phyloP scores from a whole-genome alignment of 2,888 invertebrate species.

The Hypolimnas misippus region DNA sequence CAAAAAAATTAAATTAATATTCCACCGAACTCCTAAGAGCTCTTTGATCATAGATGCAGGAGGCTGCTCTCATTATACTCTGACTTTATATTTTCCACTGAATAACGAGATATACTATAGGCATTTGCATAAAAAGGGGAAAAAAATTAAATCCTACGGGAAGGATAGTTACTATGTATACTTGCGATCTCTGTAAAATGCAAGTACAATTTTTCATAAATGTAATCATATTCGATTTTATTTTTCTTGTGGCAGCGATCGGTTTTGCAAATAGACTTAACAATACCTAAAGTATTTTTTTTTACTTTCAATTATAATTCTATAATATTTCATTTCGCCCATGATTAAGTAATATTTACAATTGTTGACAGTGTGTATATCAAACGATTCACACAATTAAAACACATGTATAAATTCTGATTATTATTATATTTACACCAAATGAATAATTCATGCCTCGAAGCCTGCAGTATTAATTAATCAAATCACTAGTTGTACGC shows the following conservation, averaged over 20 bases:
- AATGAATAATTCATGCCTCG: slow-evolving; percentile 3
- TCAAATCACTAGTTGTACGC: slow-evolving; percentile 19
- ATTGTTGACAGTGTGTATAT: not conserved
- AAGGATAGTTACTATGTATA: not conserved
- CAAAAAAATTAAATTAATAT: slow-evolving; percentile 12
- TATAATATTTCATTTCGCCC: too few relatives aligned
- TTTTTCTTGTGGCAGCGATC: not conserved
- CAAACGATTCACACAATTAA: not conserved
- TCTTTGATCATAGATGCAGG: slow-evolving; percentile 36
- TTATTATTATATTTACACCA: not conserved
- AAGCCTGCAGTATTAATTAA: slow-evolving; percentile 26
- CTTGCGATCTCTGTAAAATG: not conserved
- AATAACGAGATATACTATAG: slow-evolving; percentile 19
- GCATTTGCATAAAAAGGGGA: slow-evolving; percentile 21
- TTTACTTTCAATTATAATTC: not conserved
- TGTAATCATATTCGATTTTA: not conserved
- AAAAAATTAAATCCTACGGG: slow-evolving; percentile 4
- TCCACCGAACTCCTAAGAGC: slow-evolving; percentile 22
- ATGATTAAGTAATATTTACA: too few relatives aligned
- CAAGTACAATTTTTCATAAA: not conserved
- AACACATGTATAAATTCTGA: not conserved
- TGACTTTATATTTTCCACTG: slow-evolving; percentile 21
- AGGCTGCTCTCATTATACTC: slow-evolving; percentile 27
- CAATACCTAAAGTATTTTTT: not conserved
- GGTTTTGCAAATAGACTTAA: not conserved